Evolutionary conservation across 1,140 invertebrate species (phyloP).

Genomic region (Augochlora pura): DNA sequence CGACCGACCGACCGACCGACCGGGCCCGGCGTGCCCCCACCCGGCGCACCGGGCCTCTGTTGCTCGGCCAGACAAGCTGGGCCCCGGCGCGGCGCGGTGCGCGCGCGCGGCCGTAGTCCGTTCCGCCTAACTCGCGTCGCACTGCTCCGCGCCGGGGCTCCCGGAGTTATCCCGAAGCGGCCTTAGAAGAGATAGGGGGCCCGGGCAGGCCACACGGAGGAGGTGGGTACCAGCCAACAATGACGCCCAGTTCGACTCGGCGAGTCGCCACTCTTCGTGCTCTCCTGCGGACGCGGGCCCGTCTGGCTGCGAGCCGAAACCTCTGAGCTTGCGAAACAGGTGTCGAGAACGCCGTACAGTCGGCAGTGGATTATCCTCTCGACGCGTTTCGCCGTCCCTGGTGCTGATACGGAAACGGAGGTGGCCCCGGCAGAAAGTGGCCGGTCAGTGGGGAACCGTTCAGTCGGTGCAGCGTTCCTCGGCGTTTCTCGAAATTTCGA

Average conservation of each 20-base stretch:
- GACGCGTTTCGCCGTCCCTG: no score
- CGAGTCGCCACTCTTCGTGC: conserved; percentile 60
- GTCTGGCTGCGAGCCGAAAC: conserved; percentile 27
- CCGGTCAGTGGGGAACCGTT: no score
- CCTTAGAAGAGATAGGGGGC: conserved; percentile 75
- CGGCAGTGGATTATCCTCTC: no score
- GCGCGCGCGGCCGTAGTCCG: conserved; percentile 21
- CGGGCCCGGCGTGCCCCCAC: no score
- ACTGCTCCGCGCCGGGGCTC: conserved; percentile 49
- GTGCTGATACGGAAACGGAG: no score
- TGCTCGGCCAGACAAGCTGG: conserved; percentile 57
- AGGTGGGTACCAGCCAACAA: conserved; percentile 71
- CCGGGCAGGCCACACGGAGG: conserved; percentile 49
- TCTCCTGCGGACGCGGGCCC: conserved; percentile 28
- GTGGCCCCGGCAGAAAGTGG: no score
- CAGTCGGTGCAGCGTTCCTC: no score
- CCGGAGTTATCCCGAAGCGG: conserved; percentile 69
- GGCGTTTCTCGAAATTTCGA: conserved; percentile 29
- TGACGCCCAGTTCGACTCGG: conserved; percentile 77
- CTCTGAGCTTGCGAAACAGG: conserved; percentile 7
- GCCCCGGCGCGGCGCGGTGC: conserved; percentile 30
- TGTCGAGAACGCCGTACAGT: not conserved
- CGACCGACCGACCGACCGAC: no score
- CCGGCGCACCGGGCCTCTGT: not conserved
- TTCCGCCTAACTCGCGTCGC: conserved; percentile 68